Conservation (phyloP, 2,888 invertebrate species). For the Agonopterix subpropinquella region DNA sequence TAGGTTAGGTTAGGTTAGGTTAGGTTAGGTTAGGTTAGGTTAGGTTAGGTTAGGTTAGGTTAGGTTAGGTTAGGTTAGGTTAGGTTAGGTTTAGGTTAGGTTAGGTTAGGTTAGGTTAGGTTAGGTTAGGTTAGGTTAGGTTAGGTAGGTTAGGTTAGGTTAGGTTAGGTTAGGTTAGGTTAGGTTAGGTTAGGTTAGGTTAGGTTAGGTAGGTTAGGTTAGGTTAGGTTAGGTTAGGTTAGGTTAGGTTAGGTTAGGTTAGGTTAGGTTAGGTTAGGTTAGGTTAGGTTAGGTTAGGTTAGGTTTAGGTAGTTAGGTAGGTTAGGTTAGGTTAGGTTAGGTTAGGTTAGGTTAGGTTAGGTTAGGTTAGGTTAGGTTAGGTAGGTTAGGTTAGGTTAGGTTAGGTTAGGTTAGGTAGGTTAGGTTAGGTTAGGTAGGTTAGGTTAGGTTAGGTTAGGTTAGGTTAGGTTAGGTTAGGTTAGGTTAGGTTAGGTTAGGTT, state of each 20-base stretch:
- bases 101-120: conserved; percentile 1
- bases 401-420: conserved; percentile 9
- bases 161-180: conserved; percentile 9
- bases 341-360: conserved; percentile 10
- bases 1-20: conserved; percentile 12
- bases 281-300: conserved; percentile 20
- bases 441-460: conserved; percentile 11
- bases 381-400: conserved; percentile 8
- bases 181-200: not conserved
- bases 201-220: conserved; percentile 3
- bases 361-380: conserved; percentile 12
- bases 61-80: conserved; percentile 3
- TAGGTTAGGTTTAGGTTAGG: conserved; percentile 1
- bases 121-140: conserved; percentile 8
- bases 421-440: conserved; percentile 10
- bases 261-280: conserved; percentile 15
- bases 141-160: conserved; percentile 9
- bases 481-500: conserved; percentile 10
- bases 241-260: conserved; percentile 8
- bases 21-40: conserved; percentile 1
- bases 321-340: conserved; percentile 14
- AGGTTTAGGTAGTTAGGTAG: conserved; percentile 20
- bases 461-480: conserved; percentile 10
- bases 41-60: conserved; percentile 3
- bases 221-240: conserved; percentile 7